Conservation (phyloP, 1,140 invertebrate genomes). For the Cephus cinctus region DNA sequence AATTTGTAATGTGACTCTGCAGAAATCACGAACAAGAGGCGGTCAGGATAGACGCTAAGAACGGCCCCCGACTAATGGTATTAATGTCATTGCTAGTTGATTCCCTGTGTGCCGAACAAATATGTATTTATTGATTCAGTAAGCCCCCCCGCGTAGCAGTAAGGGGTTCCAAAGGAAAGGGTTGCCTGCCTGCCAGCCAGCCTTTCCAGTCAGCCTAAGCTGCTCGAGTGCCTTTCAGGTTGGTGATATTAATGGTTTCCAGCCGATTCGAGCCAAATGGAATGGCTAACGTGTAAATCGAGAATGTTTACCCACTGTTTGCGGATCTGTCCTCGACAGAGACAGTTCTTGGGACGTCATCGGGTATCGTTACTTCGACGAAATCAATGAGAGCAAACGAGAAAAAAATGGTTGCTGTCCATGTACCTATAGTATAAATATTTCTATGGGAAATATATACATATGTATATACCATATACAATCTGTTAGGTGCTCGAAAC, state of each 20-base stretch:
- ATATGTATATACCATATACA: too few species aligned
- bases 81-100: slow-evolving; percentile 44
- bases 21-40: slow-evolving; percentile 41
- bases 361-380: slow-evolving; percentile 1
- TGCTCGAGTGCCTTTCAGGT: slow-evolving; percentile 26
- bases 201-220: slow-evolving; percentile 25
- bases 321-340: not conserved
- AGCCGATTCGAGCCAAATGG: slow-evolving; percentile 22
- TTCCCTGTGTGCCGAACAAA: slow-evolving; percentile 35
- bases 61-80: slow-evolving; percentile 34
- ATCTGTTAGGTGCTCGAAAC: too few species aligned
- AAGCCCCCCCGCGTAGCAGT: not conserved
- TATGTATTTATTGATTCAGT: slow-evolving; percentile 46
- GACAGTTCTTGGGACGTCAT: not conserved
- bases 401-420: too few species aligned
- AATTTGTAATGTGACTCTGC: slow-evolving; percentile 52
- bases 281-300: slow-evolving; percentile 42
- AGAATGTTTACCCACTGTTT: slow-evolving; percentile 32
- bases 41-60: slow-evolving; percentile 10
- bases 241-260: not conserved
- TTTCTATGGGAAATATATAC: too few species aligned
- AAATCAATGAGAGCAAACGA: too few species aligned
- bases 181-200: slow-evolving; percentile 30
- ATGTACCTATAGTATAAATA: too few species aligned
- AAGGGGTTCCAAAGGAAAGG: slow-evolving; percentile 23